These are phyloP conservation scores for Sipha flava DNA, from an alignment of 1,140 invertebrate species.

Conservation along the genomic window DNA sequence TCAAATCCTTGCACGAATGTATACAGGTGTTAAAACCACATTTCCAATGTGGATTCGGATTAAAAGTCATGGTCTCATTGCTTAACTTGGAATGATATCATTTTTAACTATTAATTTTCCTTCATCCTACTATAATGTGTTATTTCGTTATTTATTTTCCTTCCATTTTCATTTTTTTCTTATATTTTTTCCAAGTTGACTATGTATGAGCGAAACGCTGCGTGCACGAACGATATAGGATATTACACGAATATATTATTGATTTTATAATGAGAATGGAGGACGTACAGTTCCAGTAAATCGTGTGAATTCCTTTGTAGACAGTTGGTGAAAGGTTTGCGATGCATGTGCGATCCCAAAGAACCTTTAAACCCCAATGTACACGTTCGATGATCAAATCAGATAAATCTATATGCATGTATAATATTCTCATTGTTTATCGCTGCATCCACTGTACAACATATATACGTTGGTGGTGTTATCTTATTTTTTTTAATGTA, in stretches of 20 bases:
- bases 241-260: background rate
- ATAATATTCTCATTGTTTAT: no score
- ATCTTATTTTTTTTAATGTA: no score
- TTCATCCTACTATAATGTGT: background rate
- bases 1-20: no score
- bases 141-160: background rate
- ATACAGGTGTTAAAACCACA: no score
- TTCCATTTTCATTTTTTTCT: no score
- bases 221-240: background rate
- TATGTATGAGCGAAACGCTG: no score
- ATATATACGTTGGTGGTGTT: no score
- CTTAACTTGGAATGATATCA: background rate
- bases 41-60: background rate
- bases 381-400: background rate
- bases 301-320: conserved; percentile 11
- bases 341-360: no score
- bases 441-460: no score
- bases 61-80: background rate
- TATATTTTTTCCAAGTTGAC: no score
- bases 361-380: background rate
- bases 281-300: background rate
- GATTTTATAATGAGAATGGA: no score
- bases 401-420: background rate
- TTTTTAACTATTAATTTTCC: background rate
- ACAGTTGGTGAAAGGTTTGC: background rate